phyloP scores from a whole-genome alignment of 2,888 invertebrate genomes.

The Synanthedon vespiformis region DNA sequence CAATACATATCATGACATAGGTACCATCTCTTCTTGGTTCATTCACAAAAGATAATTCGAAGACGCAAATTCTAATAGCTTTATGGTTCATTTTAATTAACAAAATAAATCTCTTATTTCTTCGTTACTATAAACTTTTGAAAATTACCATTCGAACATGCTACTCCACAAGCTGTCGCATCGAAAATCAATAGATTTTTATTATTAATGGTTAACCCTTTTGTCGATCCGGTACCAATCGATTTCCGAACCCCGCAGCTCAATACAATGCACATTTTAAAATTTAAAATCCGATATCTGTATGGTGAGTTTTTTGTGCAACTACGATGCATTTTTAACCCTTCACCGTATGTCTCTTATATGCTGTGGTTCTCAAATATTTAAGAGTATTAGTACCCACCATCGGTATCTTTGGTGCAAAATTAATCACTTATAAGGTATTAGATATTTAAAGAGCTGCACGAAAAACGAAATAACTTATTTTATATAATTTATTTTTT shows the following conservation, averaged over 20 bases:
- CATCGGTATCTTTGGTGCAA: no score
- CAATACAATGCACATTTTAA: conserved; percentile 71
- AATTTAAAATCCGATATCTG: conserved; percentile 71
- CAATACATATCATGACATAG: no score
- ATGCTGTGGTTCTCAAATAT: conserved; percentile 29
- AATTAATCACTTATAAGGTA: no score
- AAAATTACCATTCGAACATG: conserved; percentile 14
- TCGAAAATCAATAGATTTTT: conserved; percentile 52
- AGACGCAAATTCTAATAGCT: no score
- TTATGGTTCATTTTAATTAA: no score
- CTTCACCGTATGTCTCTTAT: conserved; percentile 43
- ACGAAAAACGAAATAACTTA: no score
- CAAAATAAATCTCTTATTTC: no score
- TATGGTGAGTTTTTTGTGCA: conserved; percentile 52
- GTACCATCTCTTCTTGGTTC: no score
- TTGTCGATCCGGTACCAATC: conserved; percentile 60
- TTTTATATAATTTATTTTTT: no score
- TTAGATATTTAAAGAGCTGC: no score
- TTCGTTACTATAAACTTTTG: background rate
- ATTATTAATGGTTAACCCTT: conserved; percentile 65
- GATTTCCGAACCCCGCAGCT: conserved; percentile 58
- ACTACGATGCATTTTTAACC: conserved; percentile 70
- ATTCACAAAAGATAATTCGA: no score
- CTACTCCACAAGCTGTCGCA: conserved; percentile 52
- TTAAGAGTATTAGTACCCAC: background rate